Conservation (phyloP, 2,797 vertebrate species). For the Tapera naevia region DNA sequence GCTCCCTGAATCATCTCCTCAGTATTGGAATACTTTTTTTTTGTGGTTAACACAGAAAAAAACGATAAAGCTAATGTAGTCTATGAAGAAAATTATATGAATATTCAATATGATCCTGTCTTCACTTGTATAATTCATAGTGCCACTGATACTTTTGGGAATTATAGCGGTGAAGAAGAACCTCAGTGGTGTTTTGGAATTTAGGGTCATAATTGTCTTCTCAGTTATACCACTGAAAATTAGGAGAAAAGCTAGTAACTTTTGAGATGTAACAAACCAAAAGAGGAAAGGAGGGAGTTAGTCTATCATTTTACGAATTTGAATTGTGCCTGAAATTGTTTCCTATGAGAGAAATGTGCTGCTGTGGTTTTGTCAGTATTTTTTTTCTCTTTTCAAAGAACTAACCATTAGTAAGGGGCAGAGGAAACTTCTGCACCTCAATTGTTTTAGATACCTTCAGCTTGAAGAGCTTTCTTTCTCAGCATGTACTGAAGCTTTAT, state of each 20-base stretch:
- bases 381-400: neutral
- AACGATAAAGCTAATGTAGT: neutral
- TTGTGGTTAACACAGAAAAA: neutral
- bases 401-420: neutral
- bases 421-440: neutral
- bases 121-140: neutral
- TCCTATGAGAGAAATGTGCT: neutral
- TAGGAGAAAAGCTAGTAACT: neutral
- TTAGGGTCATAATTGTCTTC: neutral
- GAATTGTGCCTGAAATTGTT: neutral
- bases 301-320: neutral
- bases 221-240: neutral
- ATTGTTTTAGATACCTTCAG: neutral
- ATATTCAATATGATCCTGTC: neutral
- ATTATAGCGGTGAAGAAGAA: neutral
- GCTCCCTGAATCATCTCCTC: neutral
- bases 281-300: neutral
- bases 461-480: neutral
- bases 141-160: neutral
- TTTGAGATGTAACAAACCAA: neutral
- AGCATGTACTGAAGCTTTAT: neutral
- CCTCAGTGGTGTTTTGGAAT: neutral
- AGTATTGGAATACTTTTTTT: slow-evolving; percentile 1
- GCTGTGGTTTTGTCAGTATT: neutral
- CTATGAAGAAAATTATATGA: slow-evolving; percentile 5